Percentiles rank a stretch among this genome's conserved stretches.
Conservation (phyloP, 2,113 vertebrate genomes). For the Delphinus delphis region DNA sequence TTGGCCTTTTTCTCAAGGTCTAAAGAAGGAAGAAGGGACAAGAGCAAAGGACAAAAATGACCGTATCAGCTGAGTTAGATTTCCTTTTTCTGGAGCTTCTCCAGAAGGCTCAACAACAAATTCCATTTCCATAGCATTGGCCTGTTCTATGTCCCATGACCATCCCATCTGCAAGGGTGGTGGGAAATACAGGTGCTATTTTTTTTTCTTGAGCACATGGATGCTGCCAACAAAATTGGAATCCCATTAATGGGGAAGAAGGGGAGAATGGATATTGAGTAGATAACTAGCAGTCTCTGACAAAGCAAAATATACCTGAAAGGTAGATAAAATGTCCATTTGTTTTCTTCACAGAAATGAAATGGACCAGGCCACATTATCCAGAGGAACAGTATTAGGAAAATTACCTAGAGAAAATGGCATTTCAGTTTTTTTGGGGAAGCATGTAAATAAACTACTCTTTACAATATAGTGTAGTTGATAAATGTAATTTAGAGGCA, state of each 20-base stretch:
- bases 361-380: neutral
- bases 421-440: neutral
- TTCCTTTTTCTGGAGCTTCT: neutral
- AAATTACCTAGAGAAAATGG: conserved; percentile 10
- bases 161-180: neutral
- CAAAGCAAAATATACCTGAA: conserved; percentile 6
- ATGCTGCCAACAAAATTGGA: neutral
- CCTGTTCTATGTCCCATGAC: neutral
- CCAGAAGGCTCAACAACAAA: neutral
- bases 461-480: neutral
- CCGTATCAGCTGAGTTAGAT: neutral
- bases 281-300: conserved; percentile 7
- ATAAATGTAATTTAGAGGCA: neutral
- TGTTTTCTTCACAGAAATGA: conserved; percentile 22
- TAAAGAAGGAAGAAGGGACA: neutral
- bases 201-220: neutral
- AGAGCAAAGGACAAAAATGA: neutral
- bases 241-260: neutral
- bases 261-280: neutral
- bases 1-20: neutral
- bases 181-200: neutral
- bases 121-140: neutral
- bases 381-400: neutral
- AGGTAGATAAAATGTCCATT: conserved; percentile 4
- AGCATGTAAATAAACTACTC: neutral